Evolutionary conservation across 2,113 vertebrate genomes (phyloP).

Genomic region (Fregata magnificens): DNA sequence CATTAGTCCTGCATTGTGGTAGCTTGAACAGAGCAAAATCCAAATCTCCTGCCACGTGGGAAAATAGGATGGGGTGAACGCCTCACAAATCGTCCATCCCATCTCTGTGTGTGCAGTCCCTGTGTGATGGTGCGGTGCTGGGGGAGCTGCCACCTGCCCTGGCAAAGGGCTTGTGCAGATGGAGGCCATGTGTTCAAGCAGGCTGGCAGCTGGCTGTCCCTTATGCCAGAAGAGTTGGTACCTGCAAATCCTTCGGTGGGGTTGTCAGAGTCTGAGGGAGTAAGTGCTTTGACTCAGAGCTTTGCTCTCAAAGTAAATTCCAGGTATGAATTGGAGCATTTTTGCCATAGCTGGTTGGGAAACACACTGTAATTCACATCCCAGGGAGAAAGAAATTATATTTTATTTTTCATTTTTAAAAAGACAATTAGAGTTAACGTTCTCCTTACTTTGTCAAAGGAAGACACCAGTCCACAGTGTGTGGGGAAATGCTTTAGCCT

Average conservation of each 20-base stretch:
- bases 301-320: not conserved
- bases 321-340: not conserved
- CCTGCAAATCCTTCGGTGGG: not conserved
- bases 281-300: fast-evolving
- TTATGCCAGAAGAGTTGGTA: fast-evolving
- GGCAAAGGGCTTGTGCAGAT: not conserved
- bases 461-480: not conserved
- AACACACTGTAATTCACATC: not conserved
- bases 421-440: not conserved
- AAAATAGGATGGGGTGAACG: not conserved
- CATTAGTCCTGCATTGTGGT: fast-evolving
- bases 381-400: not conserved
- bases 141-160: not conserved
- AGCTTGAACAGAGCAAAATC: fast-evolving
- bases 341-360: not conserved
- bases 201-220: not conserved
- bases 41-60: fast-evolving
- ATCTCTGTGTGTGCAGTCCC: fast-evolving
- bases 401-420: not conserved
- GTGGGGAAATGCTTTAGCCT: not conserved
- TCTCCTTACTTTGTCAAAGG: not conserved
- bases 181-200: fast-evolving
- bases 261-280: not conserved
- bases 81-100: not conserved
- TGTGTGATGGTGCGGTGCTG: not conserved